Evolutionary conservation across 1,140 invertebrate species (phyloP).

Genomic region (Protaetia brevitarsis): DNA sequence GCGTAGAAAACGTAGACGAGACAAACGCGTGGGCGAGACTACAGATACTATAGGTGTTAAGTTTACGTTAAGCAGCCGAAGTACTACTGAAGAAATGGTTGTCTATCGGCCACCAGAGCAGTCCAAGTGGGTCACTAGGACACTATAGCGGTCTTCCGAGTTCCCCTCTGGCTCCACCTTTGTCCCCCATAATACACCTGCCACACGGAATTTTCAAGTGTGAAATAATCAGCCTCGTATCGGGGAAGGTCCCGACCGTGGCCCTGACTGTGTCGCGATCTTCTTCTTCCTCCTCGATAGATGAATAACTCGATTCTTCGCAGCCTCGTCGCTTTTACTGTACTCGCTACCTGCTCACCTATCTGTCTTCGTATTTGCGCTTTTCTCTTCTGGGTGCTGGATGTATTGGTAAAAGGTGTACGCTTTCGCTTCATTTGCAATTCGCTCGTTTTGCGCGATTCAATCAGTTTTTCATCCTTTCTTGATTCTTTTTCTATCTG

Average conservation of each 20-base stretch:
- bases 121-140: constrained; percentile 32
- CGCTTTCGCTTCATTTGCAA: constrained; percentile 15
- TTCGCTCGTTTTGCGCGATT: not conserved
- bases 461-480: not conserved
- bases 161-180: constrained; percentile 27
- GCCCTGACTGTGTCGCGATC: not conserved
- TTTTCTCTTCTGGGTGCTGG: not conserved
- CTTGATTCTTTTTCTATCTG: not conserved
- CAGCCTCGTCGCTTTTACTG: too few relatives aligned
- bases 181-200: constrained; percentile 22
- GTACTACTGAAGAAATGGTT: constrained; percentile 26
- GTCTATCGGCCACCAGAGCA: constrained; percentile 34
- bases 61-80: constrained; percentile 19
- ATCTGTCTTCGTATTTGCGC: not conserved
- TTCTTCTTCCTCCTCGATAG: constrained; percentile 5
- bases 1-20: not conserved
- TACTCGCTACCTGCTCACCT: not conserved
- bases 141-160: constrained; percentile 34
- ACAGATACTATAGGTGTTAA: constrained; percentile 1
- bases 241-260: not conserved
- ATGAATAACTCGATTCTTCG: too few relatives aligned
- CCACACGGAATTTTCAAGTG: constrained; percentile 19
- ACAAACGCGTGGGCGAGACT: constrained; percentile 8
- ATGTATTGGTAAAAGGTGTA: not conserved
- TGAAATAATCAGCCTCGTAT: constrained; percentile 18